Conservation (phyloP, 1,140 invertebrate species). For the Meloidogyne hapla region DNA sequence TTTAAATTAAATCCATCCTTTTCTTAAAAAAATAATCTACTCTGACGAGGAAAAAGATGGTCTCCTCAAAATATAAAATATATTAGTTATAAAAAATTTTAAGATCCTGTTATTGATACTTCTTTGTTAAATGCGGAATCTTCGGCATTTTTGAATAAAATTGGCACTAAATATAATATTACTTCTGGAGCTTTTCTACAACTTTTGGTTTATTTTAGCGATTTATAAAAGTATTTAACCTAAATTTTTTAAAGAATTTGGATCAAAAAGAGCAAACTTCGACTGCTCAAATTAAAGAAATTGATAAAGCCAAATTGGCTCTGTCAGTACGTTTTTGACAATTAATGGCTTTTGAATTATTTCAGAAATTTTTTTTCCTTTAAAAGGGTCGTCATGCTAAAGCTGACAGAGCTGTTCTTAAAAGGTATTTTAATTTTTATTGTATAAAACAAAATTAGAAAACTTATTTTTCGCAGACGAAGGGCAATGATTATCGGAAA, state of each 20-base stretch:
- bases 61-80: too few species aligned
- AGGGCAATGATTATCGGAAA: conserved; percentile 52
- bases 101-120: conserved; percentile 50
- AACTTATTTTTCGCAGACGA: conserved; percentile 7
- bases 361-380: neutral
- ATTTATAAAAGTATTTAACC: neutral
- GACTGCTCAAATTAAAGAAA: conserved; percentile 52
- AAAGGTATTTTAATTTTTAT: conserved; percentile 23
- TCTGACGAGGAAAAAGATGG: too few species aligned
- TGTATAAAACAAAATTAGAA: neutral
- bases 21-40: too few species aligned
- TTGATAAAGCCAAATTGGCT: conserved; percentile 58
- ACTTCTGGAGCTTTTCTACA: conserved; percentile 42
- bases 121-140: conserved; percentile 50
- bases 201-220: conserved; percentile 23
- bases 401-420: conserved; percentile 50
- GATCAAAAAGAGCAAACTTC: conserved; percentile 53
- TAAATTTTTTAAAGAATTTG: conserved; percentile 31
- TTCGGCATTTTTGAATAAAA: conserved; percentile 42
- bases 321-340: conserved; percentile 53
- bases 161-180: conserved; percentile 49
- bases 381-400: conserved; percentile 58
- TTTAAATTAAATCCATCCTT: too few species aligned
- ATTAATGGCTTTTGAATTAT: conserved; percentile 13
- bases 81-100: neutral